phyloP scores from a whole-genome alignment of 2,113 vertebrate species.

The Xiphophorus couchianus region DNA sequence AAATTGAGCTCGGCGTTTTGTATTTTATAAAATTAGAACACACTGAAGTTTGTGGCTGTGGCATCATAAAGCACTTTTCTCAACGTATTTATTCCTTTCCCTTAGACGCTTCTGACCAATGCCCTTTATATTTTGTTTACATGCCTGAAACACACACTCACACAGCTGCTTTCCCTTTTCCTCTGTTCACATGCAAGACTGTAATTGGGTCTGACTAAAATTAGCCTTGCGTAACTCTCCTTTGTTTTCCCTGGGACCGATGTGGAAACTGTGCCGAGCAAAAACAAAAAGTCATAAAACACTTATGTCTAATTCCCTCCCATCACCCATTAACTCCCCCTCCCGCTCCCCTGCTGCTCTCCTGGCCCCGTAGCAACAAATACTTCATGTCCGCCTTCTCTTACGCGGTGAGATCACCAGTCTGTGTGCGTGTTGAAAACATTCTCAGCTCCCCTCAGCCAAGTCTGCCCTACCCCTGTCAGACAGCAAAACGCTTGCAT shows the following conservation, averaged over 20 bases:
- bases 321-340: constrained; percentile 38
- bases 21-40: no score
- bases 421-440: constrained; percentile 52
- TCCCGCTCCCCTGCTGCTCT: constrained; percentile 52
- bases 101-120: background rate
- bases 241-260: constrained; percentile 59
- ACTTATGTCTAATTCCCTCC: constrained; percentile 59
- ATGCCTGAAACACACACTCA: constrained; percentile 4
- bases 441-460: constrained; percentile 65
- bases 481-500: constrained; percentile 73
- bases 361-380: constrained; percentile 61
- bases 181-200: constrained; percentile 42
- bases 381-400: constrained; percentile 68
- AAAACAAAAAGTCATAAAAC: constrained; percentile 54
- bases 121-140: background rate
- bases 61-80: no score
- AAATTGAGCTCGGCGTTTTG: no score
- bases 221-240: constrained; percentile 62
- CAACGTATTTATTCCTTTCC: background rate
- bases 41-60: no score
- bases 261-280: constrained; percentile 58
- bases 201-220: constrained; percentile 65
- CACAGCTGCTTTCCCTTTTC: constrained; percentile 10
- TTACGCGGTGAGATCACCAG: constrained; percentile 64
- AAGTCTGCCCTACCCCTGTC: constrained; percentile 71